These are phyloP conservation scores for Boleophthalmus pectinirostris DNA, from an alignment of 2,113 vertebrate genomes.

Conservation along the genomic window DNA sequence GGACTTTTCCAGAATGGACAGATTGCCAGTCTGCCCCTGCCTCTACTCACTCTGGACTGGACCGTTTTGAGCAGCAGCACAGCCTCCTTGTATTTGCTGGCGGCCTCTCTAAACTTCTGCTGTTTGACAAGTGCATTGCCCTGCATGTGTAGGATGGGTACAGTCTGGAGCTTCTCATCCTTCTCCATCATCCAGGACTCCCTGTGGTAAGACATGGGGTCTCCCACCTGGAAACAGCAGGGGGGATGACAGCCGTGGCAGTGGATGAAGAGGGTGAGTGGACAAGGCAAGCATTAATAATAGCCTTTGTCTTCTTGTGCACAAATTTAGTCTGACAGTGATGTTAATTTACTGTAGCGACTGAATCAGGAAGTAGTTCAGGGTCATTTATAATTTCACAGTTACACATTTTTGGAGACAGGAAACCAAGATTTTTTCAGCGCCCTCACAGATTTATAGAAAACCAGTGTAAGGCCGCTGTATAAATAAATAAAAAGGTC, in stretches of 20 bases:
- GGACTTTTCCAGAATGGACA: no score
- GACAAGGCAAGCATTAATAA: conserved; percentile 6
- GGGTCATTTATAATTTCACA: conserved; percentile 25
- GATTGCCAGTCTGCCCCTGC: no score
- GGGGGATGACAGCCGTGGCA: background rate
- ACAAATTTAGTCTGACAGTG: conserved; percentile 3
- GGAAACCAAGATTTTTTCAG: conserved; percentile 28
- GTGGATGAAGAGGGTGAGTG: background rate
- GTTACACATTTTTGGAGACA: conserved; percentile 22
- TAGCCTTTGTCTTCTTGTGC: conserved; percentile 6
- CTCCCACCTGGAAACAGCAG: conserved; percentile 78
- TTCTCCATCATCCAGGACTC: conserved; percentile 91
- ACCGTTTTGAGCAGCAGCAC: conserved; percentile 85
- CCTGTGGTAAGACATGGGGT: conserved; percentile 82
- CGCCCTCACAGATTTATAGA: conserved; percentile 20
- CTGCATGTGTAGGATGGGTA: conserved; percentile 82
- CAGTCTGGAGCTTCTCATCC: conserved; percentile 83
- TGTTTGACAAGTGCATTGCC: conserved; percentile 83
- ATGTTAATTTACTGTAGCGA: conserved; percentile 12
- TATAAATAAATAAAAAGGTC: conserved; percentile 20
- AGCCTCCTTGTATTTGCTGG: conserved; percentile 85
- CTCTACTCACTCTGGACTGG: conserved; percentile 81
- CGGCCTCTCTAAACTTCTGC: conserved; percentile 75
- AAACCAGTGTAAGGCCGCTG: background rate
- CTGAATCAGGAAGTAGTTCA: conserved; percentile 24